Evolutionary conservation across 1,140 invertebrate genomes (phyloP), one percentile per base, ranked within the genome.

Genomic region (Elymnias hypermnestra): DNA sequence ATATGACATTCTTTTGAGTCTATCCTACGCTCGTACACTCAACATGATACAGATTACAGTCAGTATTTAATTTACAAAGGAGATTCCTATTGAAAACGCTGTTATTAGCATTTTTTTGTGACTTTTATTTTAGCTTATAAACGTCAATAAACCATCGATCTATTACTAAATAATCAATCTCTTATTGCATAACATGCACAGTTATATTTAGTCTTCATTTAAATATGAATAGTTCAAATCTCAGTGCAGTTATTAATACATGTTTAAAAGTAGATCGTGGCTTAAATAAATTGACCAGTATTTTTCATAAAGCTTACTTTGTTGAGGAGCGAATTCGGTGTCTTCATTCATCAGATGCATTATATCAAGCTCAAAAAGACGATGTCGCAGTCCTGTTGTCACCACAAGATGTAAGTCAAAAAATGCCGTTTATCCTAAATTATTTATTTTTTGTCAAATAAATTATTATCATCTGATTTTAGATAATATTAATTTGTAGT

Each of bases 181-280:
- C 46, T 70, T 65, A 64, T 82, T 78, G 66, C 69, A 72, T 81
- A 81, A 78, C 53, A 76, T 76, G 72, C 53, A 51, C 42, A 47
- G 46, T 39, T 62, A 60, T 22, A 19, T 41, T 61, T 55, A 64
- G n/a, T 23, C 29, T 25, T 43, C 39, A 10, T 46, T 15, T 64
- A 72, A 82, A 68, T 68, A 82, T 82, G 77, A 72, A 72, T 73
- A 70, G 57, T 72, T 67, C 63, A 8, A 66, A 62, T 64, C 28
- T 66, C 52, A 65, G 56, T 63, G 39, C 72, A 53, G 48, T 74
- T 40, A 40, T 70, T 37, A 76, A 64, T 43, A 55, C 63, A 33
- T 73, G 59, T 53, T 39, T 69, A 44, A 75, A 71, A 63, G 50
- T 73, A 61, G 65, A 77, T 53, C 41, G 56, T 33, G 51, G 52